Evolutionary conservation across 2,797 vertebrate species (phyloP).

Genomic region (Leuciscus waleckii): DNA sequence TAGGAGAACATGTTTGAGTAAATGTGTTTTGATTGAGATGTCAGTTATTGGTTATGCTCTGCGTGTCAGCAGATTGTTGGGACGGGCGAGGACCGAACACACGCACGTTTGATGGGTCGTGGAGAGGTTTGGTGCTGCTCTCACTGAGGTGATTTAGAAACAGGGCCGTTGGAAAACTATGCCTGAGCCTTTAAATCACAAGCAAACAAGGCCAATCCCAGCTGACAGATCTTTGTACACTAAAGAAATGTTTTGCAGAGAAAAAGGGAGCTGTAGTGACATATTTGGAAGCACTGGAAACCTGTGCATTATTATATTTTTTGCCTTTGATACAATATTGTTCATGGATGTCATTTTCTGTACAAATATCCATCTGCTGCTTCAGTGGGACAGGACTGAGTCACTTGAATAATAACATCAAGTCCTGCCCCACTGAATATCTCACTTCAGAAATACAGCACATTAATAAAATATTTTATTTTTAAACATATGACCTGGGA

Average conservation of each 20-base stretch:
- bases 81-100: neutral
- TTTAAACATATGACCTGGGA: too few species aligned
- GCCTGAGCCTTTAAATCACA: slow-evolving; percentile 16
- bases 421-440: neutral
- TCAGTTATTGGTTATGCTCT: neutral
- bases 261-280: neutral
- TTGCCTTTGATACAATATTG: neutral
- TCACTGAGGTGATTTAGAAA: slow-evolving; percentile 24
- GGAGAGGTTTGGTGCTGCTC: neutral
- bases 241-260: neutral
- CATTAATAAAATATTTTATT: too few species aligned
- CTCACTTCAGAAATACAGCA: neutral
- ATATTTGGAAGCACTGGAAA: slow-evolving; percentile 11
- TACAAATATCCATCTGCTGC: neutral
- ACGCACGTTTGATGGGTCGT: neutral
- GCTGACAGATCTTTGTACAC: neutral
- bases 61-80: neutral
- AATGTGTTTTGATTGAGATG: slow-evolving; percentile 24
- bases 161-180: slow-evolving; percentile 3
- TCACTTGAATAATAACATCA: neutral
- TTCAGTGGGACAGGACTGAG: too few species aligned
- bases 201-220: slow-evolving; percentile 41
- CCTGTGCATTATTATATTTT: neutral
- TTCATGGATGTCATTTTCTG: neutral
- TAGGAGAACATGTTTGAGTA: neutral